Evolutionary conservation across 2,797 vertebrate species (phyloP).

Genomic region (Onychomys leucogaster): DNA sequence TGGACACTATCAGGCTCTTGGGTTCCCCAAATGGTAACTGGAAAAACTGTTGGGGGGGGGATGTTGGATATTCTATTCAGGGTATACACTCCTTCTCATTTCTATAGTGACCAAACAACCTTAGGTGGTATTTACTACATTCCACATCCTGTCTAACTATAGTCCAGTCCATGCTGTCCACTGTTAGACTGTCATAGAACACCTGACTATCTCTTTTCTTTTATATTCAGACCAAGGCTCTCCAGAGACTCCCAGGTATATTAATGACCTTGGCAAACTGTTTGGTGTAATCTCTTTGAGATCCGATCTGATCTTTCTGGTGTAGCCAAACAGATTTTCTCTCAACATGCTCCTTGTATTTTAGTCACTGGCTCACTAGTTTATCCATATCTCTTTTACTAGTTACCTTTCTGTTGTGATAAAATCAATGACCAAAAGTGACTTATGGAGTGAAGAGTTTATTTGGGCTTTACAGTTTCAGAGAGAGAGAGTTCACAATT

Average conservation of each 20-base stretch:
- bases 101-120: neutral
- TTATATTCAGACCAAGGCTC: neutral
- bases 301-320: neutral
- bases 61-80: neutral
- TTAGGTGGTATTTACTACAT: too few species aligned
- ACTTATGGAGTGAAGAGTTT: neutral
- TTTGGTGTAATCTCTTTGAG: neutral
- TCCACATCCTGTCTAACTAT: neutral
- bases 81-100: neutral
- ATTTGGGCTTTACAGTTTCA: neutral
- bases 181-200: neutral
- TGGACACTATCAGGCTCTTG: slow-evolving; percentile 6
- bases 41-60: neutral
- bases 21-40: slow-evolving; percentile 32
- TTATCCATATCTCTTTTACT: neutral
- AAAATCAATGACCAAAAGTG: neutral
- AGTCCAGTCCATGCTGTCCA: neutral
- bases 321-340: neutral
- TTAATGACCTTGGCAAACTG: neutral
- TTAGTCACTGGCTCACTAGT: neutral
- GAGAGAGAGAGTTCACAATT: neutral
- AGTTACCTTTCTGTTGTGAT: neutral
- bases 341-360: neutral
- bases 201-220: neutral
- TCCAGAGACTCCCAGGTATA: neutral